These are phyloP conservation scores for Chromoteleia sp. DNA, from an alignment of 2,888 invertebrate species.

Conservation along the genomic window DNA sequence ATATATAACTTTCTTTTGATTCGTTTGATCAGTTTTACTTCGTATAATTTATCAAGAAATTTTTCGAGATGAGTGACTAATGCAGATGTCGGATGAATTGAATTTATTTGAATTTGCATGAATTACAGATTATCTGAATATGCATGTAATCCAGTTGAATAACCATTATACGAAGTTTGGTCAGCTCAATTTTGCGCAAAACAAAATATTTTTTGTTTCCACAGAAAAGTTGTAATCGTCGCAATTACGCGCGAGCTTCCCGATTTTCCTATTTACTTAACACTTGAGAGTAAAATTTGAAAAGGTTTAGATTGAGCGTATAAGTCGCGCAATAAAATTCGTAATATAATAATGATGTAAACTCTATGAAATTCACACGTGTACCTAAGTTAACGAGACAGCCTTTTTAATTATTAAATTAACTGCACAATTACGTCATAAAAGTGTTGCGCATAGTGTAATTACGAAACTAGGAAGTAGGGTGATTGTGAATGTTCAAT, in stretches of 20 bases:
- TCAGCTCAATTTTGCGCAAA: conserved; percentile 25
- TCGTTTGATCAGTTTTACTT: too few species aligned
- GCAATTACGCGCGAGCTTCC: not conserved
- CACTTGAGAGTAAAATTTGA: not conserved
- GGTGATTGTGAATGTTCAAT: conserved; percentile 34
- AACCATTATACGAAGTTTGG: conserved; percentile 36
- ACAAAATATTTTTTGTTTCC: conserved; percentile 30
- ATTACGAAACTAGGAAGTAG: conserved; percentile 55
- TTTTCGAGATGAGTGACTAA: conserved; percentile 38
- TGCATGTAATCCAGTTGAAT: conserved; percentile 46
- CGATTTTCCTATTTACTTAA: conserved; percentile 13
- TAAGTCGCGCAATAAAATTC: conserved; percentile 17
- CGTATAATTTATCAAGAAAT: too few species aligned
- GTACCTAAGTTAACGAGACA: conserved; percentile 29
- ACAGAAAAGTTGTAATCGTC: conserved; percentile 21
- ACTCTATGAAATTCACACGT: conserved; percentile 46
- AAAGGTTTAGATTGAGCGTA: not conserved
- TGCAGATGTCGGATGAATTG: conserved; percentile 36
- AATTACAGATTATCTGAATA: conserved; percentile 57
- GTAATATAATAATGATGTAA: conserved; percentile 30
- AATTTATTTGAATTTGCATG: conserved; percentile 56
- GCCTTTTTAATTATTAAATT: conserved; percentile 56
- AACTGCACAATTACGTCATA: conserved; percentile 51
- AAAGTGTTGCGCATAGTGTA: conserved; percentile 38
- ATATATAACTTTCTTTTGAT: too few species aligned